Base-by-base conservation (phyloP, 2,888 invertebrate genomes). In the Dynastes grantii region DNA sequence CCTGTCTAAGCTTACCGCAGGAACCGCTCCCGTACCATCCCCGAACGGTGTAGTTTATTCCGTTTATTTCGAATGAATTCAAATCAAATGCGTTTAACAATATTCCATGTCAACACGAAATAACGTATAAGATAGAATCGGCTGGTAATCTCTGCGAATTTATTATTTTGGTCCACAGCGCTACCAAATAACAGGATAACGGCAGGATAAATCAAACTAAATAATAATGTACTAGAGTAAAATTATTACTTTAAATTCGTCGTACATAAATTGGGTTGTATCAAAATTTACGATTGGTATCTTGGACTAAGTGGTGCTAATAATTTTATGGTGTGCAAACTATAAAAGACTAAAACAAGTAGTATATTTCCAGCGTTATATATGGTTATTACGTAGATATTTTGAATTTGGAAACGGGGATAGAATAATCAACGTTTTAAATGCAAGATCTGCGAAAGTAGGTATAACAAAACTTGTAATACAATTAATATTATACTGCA, bases 1-100 rank as follows among this genome's bases (percentile, higher is more conserved):
- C 49, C 79, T 79, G 79, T 79, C 79, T 79, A 76, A 79, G 70
- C 27, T 67, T 76, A 73, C 78, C 78, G 55, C 78, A 76, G 67
- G 49, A 76, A 76, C 63, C 76, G 76, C 64, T 76, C 53, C 76
- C 70, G 76, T 76, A 64, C 70, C 76, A 70, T 76, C 76, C 45
- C 45, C 63, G 64, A 76, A 76, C 63, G 64, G 67, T 76, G 64
- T 70, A 71, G 68, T 70, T 65, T 76, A 67, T 79, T 61, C 71
- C 76, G 64, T 67, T 53, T 49, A 79, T 76, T 76, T 71, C 68
- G 58, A 71, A 71, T 76, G 71, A 70, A 76, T 76, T 79, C 70
- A 76, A 79, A 68, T 79, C 61, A 76, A 61, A 76, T 55, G 63
- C 51, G 63, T 70, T 76, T 76, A 68, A 67, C 75, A 75, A 76